These are phyloP conservation scores for Spinus pinus DNA, from an alignment of 2,797 vertebrate species.

Conservation along the genomic window DNA sequence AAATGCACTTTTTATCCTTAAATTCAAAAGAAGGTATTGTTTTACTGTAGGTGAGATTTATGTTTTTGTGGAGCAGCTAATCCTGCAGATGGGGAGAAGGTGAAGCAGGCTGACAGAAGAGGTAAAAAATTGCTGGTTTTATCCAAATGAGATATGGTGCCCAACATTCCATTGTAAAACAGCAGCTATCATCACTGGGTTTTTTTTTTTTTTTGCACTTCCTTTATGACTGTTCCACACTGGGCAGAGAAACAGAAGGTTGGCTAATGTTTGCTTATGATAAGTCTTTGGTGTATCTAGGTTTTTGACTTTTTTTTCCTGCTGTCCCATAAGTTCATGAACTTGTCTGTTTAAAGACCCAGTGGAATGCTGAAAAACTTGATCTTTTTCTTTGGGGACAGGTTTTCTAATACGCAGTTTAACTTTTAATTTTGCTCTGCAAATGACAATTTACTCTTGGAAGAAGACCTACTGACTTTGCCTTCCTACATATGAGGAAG, in stretches of 20 bases:
- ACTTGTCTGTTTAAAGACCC: neutral
- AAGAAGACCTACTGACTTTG: neutral
- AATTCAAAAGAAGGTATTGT: neutral
- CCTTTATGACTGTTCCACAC: neutral
- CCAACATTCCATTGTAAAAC: neutral
- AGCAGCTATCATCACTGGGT: fast-evolving
- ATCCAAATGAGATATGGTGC: neutral
- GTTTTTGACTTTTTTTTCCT: neutral
- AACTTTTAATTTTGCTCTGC: neutral
- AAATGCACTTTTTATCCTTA: neutral
- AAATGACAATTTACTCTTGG: neutral
- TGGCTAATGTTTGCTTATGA: neutral
- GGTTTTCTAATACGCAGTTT: neutral
- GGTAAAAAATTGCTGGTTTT: neutral
- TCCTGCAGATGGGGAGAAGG: neutral
- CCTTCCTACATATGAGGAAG: neutral
- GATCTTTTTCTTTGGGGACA: neutral
- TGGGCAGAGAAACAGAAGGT: neutral
- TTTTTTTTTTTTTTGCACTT: neutral
- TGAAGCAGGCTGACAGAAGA: neutral
- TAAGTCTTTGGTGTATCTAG: neutral
- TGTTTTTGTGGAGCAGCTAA: neutral
- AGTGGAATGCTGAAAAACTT: neutral
- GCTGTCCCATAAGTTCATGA: neutral
- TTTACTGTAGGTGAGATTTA: neutral